These are phyloP conservation scores for Rhagologus leucostigma DNA, from an alignment of 2,113 vertebrate genomes.

Conservation along the genomic window DNA sequence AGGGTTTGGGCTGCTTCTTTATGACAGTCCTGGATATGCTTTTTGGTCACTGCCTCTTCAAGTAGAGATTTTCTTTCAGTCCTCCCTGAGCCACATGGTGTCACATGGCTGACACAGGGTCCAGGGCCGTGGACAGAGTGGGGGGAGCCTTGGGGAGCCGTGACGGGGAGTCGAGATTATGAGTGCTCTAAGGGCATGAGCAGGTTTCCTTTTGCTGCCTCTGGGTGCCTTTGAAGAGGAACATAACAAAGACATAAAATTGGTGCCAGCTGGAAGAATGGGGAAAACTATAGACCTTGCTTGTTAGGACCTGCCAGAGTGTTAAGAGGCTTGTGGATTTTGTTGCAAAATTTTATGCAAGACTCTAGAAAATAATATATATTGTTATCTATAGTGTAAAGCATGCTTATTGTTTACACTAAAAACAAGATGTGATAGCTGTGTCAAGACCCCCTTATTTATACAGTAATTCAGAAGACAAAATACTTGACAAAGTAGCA, in stretches of 20 bases:
- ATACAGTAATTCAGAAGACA: not conserved
- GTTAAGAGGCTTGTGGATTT: not conserved
- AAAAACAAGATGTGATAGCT: not conserved
- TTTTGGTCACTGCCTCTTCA: not conserved
- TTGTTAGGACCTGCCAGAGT: not conserved
- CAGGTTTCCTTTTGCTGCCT: not conserved
- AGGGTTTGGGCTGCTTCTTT: not conserved
- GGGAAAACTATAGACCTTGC: not conserved
- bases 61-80: not conserved
- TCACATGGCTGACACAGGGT: not conserved
- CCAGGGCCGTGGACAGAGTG: accelerated
- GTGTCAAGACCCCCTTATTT: not conserved
- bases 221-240: not conserved
- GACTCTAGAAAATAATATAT: not conserved
- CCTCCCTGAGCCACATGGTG: not conserved
- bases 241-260: not conserved
- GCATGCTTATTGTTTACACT: not conserved
- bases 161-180: not conserved
- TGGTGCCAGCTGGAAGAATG: not conserved
- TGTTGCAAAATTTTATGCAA: not conserved
- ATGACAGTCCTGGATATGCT: not conserved
- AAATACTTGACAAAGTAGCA: not conserved
- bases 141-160: not conserved
- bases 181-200: not conserved
- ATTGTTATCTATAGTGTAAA: not conserved